A percentile compares a stretch with the other conserved stretches of the same genome.
Evolutionary conservation across 2,888 invertebrate genomes (phyloP).

Genomic region (Hirtodrosophila trivittata): DNA sequence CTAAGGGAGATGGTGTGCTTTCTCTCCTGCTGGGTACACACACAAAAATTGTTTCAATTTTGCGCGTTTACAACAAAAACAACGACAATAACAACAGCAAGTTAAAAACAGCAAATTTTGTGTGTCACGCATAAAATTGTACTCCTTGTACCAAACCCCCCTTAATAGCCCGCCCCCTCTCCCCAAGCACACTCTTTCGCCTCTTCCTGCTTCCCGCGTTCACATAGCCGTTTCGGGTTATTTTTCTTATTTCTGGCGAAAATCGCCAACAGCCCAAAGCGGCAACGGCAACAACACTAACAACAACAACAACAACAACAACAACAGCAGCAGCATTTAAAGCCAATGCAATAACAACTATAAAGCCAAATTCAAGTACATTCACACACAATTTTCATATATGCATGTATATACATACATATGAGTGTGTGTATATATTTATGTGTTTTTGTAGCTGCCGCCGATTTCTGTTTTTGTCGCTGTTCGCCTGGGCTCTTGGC

Average conservation of each 20-base stretch:
- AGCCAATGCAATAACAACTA: slow-evolving; percentile 24
- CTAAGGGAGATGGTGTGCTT: slow-evolving; percentile 3
- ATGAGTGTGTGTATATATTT: slow-evolving; percentile 8
- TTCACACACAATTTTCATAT: slow-evolving; percentile 64
- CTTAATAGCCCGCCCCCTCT: not conserved
- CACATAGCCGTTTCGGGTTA: slow-evolving; percentile 8
- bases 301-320: slow-evolving; percentile 14
- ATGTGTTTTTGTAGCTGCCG: slow-evolving; percentile 25
- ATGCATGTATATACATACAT: slow-evolving; percentile 1
- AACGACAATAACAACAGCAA: slow-evolving; percentile 29
- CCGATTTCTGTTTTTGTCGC: slow-evolving; percentile 57
- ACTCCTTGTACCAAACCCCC: slow-evolving; percentile 16
- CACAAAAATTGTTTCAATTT: slow-evolving; percentile 67
- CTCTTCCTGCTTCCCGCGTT: slow-evolving; percentile 26
- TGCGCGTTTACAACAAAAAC: slow-evolving; percentile 36
- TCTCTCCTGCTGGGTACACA: slow-evolving; percentile 56
- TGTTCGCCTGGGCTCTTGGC: slow-evolving; percentile 30
- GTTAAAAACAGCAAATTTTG: slow-evolving; percentile 33
- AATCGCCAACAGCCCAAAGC: slow-evolving; percentile 41
- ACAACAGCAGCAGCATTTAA: slow-evolving; percentile 11
- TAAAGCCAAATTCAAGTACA: slow-evolving; percentile 68
- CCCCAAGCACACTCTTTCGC: not conserved
- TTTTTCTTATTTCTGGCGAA: slow-evolving; percentile 53
- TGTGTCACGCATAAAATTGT: slow-evolving; percentile 64
- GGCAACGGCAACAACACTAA: slow-evolving; percentile 11